Evolutionary conservation across 2,888 invertebrate species (phyloP).

Genomic region (Sarcophaga subvicina): DNA sequence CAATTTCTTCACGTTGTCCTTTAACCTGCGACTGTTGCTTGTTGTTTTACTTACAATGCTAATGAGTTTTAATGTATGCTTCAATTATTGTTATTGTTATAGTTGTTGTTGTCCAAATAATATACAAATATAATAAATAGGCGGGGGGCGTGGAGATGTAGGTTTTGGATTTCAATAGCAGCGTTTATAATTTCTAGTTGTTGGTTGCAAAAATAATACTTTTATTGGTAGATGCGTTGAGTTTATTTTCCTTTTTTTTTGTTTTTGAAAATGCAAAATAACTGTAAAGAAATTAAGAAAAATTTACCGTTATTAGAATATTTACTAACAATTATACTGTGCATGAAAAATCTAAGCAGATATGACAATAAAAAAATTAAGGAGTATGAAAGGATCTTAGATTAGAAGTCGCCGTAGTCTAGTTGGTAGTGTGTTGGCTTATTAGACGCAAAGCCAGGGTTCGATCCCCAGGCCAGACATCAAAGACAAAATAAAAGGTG

Average conservation of each 20-base stretch:
- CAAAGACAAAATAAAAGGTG: too few species aligned
- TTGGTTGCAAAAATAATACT: conserved; percentile 70
- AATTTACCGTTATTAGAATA: background rate
- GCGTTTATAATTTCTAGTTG: background rate
- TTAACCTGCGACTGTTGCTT: conserved; percentile 75
- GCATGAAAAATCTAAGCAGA: too few species aligned
- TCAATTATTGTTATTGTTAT: conserved; percentile 73
- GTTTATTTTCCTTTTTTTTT: conserved; percentile 7
- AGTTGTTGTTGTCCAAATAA: conserved; percentile 41
- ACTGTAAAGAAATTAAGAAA: background rate
- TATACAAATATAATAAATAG: background rate
- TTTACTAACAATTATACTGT: too few species aligned
- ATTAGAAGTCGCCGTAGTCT: too few species aligned
- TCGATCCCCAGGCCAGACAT: too few species aligned
- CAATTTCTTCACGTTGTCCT: conserved; percentile 74
- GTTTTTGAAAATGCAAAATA: background rate
- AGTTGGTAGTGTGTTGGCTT: too few species aligned
- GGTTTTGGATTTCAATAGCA: background rate
- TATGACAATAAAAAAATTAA: too few species aligned
- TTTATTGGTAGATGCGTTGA: conserved; percentile 64
- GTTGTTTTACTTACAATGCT: conserved; percentile 50
- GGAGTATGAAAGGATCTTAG: too few species aligned
- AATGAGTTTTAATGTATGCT: conserved; percentile 64
- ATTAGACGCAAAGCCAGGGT: too few species aligned
- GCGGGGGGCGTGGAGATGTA: too few species aligned